Evolutionary conservation across 2,113 vertebrate species (phyloP).

Genomic region (Prolemur simus): DNA sequence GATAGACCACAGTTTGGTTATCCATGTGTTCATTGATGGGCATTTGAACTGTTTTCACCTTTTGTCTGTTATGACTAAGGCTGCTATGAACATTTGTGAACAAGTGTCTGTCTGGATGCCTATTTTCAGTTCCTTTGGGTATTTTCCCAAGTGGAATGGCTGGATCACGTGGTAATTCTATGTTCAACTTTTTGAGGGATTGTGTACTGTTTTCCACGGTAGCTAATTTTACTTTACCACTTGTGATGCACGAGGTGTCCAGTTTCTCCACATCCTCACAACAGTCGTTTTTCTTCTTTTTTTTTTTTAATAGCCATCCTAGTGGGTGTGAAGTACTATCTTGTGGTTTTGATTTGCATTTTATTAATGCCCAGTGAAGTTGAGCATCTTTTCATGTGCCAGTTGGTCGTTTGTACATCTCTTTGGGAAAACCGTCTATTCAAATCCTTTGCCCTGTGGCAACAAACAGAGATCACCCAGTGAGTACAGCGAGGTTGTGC

Average conservation of each 20-base stretch:
- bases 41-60: no score
- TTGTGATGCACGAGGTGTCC: fast-evolving
- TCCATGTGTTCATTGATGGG: fast-evolving
- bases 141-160: fast-evolving
- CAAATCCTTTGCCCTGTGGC: no score
- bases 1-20: fast-evolving
- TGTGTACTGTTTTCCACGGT: fast-evolving
- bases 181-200: fast-evolving
- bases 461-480: no score
- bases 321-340: neutral
- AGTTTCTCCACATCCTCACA: fast-evolving
- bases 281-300: no score
- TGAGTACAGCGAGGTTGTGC: no score
- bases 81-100: fast-evolving
- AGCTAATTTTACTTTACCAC: neutral
- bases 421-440: no score
- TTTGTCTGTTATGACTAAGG: fast-evolving
- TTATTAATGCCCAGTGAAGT: neutral
- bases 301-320: neutral
- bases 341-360: neutral
- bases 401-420: no score
- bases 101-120: neutral
- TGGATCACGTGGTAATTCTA: fast-evolving
- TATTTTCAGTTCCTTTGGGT: neutral
- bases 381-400: no score